phyloP scores from a whole-genome alignment of 1,140 invertebrate genomes.

The Alviniconcha marisindica region DNA sequence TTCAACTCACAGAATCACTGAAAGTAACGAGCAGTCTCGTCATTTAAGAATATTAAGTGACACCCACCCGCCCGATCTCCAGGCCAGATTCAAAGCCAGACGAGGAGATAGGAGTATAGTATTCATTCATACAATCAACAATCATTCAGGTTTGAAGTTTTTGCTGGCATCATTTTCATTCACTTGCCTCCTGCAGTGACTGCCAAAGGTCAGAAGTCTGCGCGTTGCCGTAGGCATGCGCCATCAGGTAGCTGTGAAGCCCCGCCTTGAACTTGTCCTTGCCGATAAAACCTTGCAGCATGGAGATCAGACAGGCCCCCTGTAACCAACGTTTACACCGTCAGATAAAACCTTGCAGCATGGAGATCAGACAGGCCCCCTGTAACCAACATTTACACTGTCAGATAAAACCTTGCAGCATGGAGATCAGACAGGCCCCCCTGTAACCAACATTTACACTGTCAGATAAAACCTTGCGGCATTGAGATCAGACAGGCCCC shows the following conservation, averaged over 20 bases:
- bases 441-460: constrained; percentile 69
- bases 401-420: constrained; percentile 95
- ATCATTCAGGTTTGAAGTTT: too few species aligned
- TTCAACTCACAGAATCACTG: too few species aligned
- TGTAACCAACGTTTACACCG: constrained; percentile 53
- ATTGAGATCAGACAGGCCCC: constrained; percentile 95
- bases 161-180: too few species aligned
- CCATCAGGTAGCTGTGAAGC: constrained; percentile 83
- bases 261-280: constrained; percentile 88
- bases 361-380: constrained; percentile 94
- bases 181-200: constrained; percentile 85
- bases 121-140: not conserved
- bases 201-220: constrained; percentile 92
- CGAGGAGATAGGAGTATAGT: too few species aligned
- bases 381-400: constrained; percentile 74
- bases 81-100: too few species aligned
- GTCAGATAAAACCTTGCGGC: constrained; percentile 95
- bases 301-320: constrained; percentile 94
- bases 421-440: constrained; percentile 94
- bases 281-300: constrained; percentile 95
- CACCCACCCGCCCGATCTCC: too few species aligned
- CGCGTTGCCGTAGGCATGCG: constrained; percentile 86
- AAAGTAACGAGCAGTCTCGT: too few species aligned
- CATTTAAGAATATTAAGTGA: too few species aligned
- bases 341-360: constrained; percentile 96